Base-by-base conservation (phyloP, 2,113 vertebrate species). In the Calypte anna region DNA sequence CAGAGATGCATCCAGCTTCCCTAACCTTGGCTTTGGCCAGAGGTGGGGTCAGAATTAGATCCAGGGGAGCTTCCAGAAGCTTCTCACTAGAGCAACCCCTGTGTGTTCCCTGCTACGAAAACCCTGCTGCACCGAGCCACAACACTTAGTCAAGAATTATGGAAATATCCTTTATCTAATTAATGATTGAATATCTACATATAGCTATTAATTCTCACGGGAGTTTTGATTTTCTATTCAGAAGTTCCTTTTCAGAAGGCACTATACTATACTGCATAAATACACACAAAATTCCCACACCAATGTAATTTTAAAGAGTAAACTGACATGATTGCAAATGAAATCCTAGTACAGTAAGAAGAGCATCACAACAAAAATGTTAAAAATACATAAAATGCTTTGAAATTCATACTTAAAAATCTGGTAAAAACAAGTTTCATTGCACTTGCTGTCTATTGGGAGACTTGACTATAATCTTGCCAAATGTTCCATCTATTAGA, bases 321-420 rank as follows among this genome's bases (percentile, higher is more conserved):
- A 85, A 68, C 6, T 68, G 91, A 66, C 24, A 68, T 38, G 55
- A 66, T 9, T 78, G 14, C 8, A 76, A 69, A 76, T 62, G 73
- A 64, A 79, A 69, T 89, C n/a, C 70, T 72, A 50, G 17, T 84
- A 67, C 22, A 82, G 12, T 44, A 31, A 76, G 31, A 85, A 85
- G 2, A 93, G 11, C 14, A 54, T 40, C 12, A 69, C 40, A 36
- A 72, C 7, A 90, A 63, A 72, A 30, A n/a, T 19, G 0, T 19
- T 27, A 11, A 59, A 89, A 87, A 55, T 21, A 33, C 8, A 54
- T 14, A 67, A 85, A 90, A 82, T 23, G 3, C 1, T 90, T 90
- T 80, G 33, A 82, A 58, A 77, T 80, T 51, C 86, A 54, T 91
- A 38, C 38, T 67, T 80, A 88, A 24, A 94, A 93, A 86, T 74